Evolutionary conservation across 1,140 invertebrate genomes (phyloP).

Genomic region (Pseudomyrmex sp.): DNA sequence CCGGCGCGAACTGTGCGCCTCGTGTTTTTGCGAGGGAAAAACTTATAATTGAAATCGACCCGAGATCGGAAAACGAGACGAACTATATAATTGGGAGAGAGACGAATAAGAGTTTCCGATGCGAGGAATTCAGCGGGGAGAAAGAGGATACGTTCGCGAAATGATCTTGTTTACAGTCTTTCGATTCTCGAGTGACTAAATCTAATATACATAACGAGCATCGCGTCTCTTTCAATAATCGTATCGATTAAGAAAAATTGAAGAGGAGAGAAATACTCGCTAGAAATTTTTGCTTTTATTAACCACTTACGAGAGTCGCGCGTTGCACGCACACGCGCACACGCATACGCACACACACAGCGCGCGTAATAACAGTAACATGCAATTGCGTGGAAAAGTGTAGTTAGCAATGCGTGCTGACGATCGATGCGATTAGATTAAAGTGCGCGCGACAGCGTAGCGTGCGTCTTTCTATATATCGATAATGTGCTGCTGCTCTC

Average conservation of each 20-base stretch:
- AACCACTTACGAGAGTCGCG: too few relatives aligned
- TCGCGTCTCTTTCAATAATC: too few relatives aligned
- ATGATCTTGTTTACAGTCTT: too few relatives aligned
- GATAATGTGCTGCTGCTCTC: conserved; percentile 1
- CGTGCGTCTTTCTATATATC: too few relatives aligned
- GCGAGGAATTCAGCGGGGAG: neutral
- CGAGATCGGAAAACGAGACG: neutral
- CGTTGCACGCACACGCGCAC: too few relatives aligned
- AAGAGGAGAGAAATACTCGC: neutral
- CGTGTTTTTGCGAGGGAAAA: neutral
- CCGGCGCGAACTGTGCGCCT: neutral
- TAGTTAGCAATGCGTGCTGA: conserved; percentile 9
- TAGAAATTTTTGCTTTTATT: neutral
- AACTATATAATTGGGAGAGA: neutral
- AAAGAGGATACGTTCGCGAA: too few relatives aligned
- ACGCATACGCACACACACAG: too few relatives aligned
- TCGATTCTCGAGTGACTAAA: too few relatives aligned
- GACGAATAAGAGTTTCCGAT: neutral
- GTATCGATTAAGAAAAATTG: too few relatives aligned
- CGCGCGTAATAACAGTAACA: neutral
- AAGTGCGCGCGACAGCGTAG: too few relatives aligned
- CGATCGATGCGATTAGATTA: conserved; percentile 13
- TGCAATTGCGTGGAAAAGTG: conserved; percentile 28
- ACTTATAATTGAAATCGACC: conserved; percentile 1
- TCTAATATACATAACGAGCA: too few relatives aligned